Conservation (phyloP, 2,113 vertebrate species). For the Dicerorhinus sumatrensis region DNA sequence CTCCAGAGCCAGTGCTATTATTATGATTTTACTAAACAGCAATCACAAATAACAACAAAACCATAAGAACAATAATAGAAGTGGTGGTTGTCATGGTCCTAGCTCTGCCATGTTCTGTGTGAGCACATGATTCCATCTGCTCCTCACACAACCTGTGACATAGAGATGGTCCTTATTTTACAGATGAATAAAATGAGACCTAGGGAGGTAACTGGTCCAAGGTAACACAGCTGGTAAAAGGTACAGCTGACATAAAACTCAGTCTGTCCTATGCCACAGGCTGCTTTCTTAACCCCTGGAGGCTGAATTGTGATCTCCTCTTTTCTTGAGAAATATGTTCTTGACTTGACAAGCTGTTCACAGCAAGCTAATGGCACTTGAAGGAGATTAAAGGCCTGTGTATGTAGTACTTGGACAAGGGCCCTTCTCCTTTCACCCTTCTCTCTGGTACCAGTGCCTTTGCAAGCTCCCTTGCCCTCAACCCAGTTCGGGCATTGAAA, state of each 20-base stretch:
- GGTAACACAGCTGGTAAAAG: neutral
- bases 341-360: neutral
- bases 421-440: neutral
- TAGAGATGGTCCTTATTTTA: neutral
- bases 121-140: neutral
- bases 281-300: neutral
- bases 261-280: neutral
- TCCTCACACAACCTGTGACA: neutral
- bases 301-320: neutral
- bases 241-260: neutral
- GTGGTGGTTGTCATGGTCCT: neutral
- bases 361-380: neutral
- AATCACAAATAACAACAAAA: neutral
- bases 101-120: neutral
- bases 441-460: neutral
- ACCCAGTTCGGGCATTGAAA: neutral
- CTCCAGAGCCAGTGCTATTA: neutral
- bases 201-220: neutral
- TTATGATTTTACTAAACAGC: neutral
- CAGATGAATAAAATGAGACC: neutral
- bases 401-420: neutral
- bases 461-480: neutral
- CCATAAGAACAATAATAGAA: too few species aligned
- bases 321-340: constrained; percentile 18
- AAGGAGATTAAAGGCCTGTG: neutral